Conservation (phyloP, 64 coral and sea anemone species). For the Orbicella faveolata region DNA sequence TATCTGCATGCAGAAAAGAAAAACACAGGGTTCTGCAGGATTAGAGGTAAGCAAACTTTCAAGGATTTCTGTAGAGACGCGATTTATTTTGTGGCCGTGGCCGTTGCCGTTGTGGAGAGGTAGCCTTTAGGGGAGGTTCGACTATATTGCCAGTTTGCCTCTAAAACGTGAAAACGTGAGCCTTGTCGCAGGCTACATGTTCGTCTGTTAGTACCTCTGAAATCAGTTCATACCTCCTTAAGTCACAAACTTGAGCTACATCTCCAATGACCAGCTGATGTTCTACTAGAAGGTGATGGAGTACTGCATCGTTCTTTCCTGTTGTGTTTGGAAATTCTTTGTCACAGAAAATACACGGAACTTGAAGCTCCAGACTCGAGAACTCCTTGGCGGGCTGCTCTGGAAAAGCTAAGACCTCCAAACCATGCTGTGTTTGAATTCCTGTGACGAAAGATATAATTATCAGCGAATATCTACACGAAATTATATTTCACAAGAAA, state of each 20-base stretch:
- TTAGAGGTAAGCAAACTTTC: no score
- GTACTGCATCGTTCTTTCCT: slow-evolving; percentile 79
- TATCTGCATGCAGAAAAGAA: slow-evolving; percentile 56
- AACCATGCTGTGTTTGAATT: neutral
- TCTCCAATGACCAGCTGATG: slow-evolving; percentile 94
- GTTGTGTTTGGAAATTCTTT: slow-evolving; percentile 78
- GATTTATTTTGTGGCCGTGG: no score
- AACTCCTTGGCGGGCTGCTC: slow-evolving; percentile 1
- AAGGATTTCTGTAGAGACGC: no score
- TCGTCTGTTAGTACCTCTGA: neutral
- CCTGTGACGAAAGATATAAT: neutral
- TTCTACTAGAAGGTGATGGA: slow-evolving; percentile 88
- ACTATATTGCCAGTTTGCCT: no score
- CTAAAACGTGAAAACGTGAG: no score
- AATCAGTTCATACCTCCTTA: slow-evolving; percentile 67
- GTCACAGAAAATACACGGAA: slow-evolving; percentile 93
- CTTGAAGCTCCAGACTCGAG: neutral
- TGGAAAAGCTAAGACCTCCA: slow-evolving; percentile 32
- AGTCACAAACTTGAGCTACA: slow-evolving; percentile 79
- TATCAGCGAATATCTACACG: neutral
- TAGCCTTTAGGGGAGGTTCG: no score
- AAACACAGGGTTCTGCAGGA: neutral
- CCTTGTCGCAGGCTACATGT: no score
- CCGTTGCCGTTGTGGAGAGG: no score
- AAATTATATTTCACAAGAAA: neutral